Evolutionary conservation across 2,888 invertebrate genomes (phyloP), one percentile per base, ranked within the genome.

Genomic region (Calameuta idolon): DNA sequence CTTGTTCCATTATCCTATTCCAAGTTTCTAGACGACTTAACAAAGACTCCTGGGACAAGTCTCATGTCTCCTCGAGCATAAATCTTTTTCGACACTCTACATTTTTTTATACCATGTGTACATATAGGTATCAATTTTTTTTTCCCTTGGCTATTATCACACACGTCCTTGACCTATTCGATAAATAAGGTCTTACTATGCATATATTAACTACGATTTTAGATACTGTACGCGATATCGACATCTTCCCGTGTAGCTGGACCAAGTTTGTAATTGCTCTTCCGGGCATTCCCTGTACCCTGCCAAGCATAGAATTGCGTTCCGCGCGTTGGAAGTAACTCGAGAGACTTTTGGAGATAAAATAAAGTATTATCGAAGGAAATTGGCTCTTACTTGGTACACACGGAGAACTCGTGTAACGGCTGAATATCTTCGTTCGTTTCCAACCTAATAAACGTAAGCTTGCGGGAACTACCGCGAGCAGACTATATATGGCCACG

Each of bases 51-150:
- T 73, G 73, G 76, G 75, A 82, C 74, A 77, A 83, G 82, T 83
- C 82, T 83, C 81, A 84, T 77, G 79, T 83, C 75, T 77, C 34
- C 79, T 75, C 78, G 75, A 83, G 80, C 79, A 40, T 69, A 80
- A 81, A 80, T 69, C 40, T 80, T 80, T 79, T 79, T 80, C 80
- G n/a, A 35, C 12, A 33, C 69, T 34, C 73, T 74, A 37, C 73
- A 74, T 80, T 74, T 78, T 79, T n/a, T 55, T 74, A 69, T 33
- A 31, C 23, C 34, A 34, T 76, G 23, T 71, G 55, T 33, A 55
- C 34, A 68, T 76, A 31, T 75, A 12, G 34, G 11, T 75, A 35
- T 37, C n/a, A 40, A 31, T 34, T 73, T 40, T 34, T 34, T 30
- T n/a, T 31, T 33, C 34, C n/a, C 23, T 55, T 9, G 23, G 5